Percentiles rank a stretch among this genome's conserved stretches.
These are phyloP conservation scores for Lutjanus erythropterus DNA, from an alignment of 2,113 vertebrate species.

Conservation along the genomic window DNA sequence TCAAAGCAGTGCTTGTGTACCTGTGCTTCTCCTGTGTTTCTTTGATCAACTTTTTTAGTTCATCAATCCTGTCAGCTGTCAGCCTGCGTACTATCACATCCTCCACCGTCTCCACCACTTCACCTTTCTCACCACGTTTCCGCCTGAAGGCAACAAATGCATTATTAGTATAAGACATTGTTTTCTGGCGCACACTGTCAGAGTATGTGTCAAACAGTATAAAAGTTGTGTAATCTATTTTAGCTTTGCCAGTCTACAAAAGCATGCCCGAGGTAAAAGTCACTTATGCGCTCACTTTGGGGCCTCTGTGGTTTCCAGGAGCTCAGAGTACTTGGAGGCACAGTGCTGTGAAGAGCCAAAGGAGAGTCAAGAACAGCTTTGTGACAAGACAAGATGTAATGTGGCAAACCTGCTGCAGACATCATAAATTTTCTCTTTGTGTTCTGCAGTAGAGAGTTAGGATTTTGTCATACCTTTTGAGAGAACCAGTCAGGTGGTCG, in stretches of 20 bases:
- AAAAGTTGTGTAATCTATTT: not conserved
- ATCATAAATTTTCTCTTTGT: not conserved
- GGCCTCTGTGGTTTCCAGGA: constrained; percentile 94
- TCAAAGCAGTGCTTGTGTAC: constrained; percentile 68
- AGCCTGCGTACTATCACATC: constrained; percentile 96
- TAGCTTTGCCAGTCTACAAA: not conserved
- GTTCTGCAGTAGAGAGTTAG: not conserved
- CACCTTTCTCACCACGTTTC: constrained; percentile 95
- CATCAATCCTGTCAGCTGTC: constrained; percentile 93
- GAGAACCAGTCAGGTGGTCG: constrained; percentile 97
- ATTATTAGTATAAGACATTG: not conserved
- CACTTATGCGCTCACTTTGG: constrained; percentile 89
- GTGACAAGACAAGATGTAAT: not conserved
- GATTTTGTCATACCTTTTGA: constrained; percentile 76
- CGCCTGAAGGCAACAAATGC: constrained; percentile 81
- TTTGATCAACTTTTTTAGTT: constrained; percentile 94
- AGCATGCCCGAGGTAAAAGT: constrained; percentile 6
- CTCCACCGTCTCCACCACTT: constrained; percentile 97
- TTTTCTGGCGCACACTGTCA: not conserved
- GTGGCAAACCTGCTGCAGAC: not conserved
- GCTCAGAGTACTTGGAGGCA: constrained; percentile 92
- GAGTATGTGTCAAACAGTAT: not conserved
- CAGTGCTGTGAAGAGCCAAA: constrained; percentile 76
- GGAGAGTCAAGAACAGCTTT: constrained; percentile 7
- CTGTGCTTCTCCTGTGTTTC: constrained; percentile 97